Evolutionary conservation across 2,113 vertebrate species (phyloP).

Genomic region (human): GRCh38 chr2:204734001-204734500

Average conservation of each 20-base stretch:
- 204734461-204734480: not conserved
- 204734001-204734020: not conserved
- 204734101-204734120: not conserved
- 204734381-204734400: not conserved
- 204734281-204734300: not conserved
- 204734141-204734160: not conserved
- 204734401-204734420: not conserved
- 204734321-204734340: not conserved
- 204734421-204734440: not conserved
- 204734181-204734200: not conserved
- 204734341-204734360: not conserved
- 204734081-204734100: not conserved
- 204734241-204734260: not conserved
- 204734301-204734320: not conserved
- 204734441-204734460: not conserved
- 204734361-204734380: slow-evolving; percentile 3
- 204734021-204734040: not conserved
- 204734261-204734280: not conserved
- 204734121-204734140: not conserved
- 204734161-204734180: not conserved
- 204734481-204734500: not conserved
- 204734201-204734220: not conserved
- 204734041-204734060: not conserved
- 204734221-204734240: not conserved
- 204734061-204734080: not conserved